phyloP scores from a whole-genome alignment of 2,888 invertebrate species.

The Idaea biselata region DNA sequence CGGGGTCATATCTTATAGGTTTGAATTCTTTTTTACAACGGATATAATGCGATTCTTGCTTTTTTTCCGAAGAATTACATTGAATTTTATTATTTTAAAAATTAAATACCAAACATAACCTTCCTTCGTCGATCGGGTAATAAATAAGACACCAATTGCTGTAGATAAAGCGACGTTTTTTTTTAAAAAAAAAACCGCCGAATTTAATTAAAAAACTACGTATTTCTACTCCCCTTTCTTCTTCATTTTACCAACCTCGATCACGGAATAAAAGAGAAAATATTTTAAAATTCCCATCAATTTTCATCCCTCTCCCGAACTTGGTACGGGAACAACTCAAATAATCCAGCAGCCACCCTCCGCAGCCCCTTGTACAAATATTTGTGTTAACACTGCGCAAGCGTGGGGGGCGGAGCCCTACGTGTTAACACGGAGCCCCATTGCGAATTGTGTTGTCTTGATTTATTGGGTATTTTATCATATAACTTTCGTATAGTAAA shows the following conservation, averaged over 20 bases:
- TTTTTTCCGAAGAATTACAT: no score
- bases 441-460: neutral
- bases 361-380: slow-evolving; percentile 14
- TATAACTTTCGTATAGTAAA: neutral
- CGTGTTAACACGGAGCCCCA: slow-evolving; percentile 12
- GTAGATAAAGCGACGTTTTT: no score
- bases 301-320: neutral
- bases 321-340: neutral
- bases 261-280: neutral
- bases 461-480: neutral
- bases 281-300: slow-evolving; percentile 1
- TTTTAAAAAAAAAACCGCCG: no score
- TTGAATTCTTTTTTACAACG: no score
- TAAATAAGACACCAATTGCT: no score
- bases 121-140: no score
- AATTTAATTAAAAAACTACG: no score
- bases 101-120: no score
- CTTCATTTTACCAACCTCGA: neutral
- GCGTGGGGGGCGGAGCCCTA: slow-evolving; percentile 11
- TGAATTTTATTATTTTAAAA: no score
- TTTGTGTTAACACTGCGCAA: slow-evolving; percentile 8
- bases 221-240: neutral
- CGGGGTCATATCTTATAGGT: no score
- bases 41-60: no score
- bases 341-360: slow-evolving; percentile 1